phyloP scores from a whole-genome alignment of 2,888 invertebrate species.

The Chrysolina oricalcia region DNA sequence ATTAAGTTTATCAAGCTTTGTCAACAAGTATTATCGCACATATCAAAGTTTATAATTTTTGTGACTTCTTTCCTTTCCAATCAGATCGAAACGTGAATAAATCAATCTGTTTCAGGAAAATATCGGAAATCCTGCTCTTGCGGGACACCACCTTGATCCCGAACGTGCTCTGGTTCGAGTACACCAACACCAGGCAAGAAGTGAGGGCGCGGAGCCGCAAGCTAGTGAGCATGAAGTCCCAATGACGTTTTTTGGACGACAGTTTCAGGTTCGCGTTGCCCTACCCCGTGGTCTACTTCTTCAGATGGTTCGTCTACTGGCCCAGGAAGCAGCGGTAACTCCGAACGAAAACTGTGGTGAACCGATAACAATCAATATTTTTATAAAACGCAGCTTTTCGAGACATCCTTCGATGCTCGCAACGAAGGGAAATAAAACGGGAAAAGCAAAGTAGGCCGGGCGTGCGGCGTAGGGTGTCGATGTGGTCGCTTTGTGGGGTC shows the following conservation, averaged over 20 bases:
- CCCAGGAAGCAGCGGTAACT: conserved; percentile 47
- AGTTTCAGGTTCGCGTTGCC: conserved; percentile 53
- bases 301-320: conserved; percentile 42
- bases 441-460: background rate
- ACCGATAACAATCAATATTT: conserved; percentile 46
- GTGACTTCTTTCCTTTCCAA: too few relatives aligned
- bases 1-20: too few relatives aligned
- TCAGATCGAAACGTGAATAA: too few relatives aligned
- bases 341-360: conserved; percentile 35
- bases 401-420: conserved; percentile 29
- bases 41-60: too few relatives aligned
- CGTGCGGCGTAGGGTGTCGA: background rate
- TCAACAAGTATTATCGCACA: too few relatives aligned
- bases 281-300: conserved; percentile 35
- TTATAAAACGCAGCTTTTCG: conserved; percentile 46
- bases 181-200: conserved; percentile 89
- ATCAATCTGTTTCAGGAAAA: conserved; percentile 76
- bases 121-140: conserved; percentile 89
- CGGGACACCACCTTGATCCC: conserved; percentile 93
- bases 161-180: conserved; percentile 95
- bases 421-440: background rate
- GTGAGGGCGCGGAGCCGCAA: conserved; percentile 86
- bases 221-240: conserved; percentile 86
- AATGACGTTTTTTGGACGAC: conserved; percentile 81
- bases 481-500: too few relatives aligned